Evolutionary conservation across 30 jellyfish, hydroid and myxozoan genomes (phyloP), one percentile per base, ranked within the genome.

Genomic region (Pseudorhiza aurosa): DNA sequence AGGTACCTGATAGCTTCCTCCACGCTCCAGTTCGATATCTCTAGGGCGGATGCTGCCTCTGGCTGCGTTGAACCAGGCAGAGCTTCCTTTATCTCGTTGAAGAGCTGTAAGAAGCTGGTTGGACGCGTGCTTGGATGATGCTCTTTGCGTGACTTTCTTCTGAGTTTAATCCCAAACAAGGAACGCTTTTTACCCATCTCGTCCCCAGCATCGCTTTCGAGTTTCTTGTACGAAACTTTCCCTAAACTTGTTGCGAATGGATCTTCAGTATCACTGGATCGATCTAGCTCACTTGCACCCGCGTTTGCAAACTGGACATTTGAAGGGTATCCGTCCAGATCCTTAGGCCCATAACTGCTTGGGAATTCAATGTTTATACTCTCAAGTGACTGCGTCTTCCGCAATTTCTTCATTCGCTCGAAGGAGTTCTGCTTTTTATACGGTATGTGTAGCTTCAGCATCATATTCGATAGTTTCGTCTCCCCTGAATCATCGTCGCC

Each of bases 381-480:
- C 44, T 77, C 89, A 4, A 77, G 82, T 33, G 89, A 77, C 21
- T 77, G 89, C 42, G 89, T 77, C 30, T 58, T 77, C 12, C 89
- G 89, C 17, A 77, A 53, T 50, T 49, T 29, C 47, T 60, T 47
- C 62, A 25, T 62, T 15, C 71, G 70, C 74, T 77, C 77, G 33
- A 30, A 17, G 1, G 89, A 77, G 36, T 58, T 42, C 11, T 29
- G 65, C 65, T 59, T 76, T 35, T 17, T 21, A 14, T 60, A 28
- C 8, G 49, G 83, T n/a, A n/a, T n/a, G n/a, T n/a, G n/a, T n/a
- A n/a, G n/a, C n/a, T n/a, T n/a, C n/a, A n/a, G n/a, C n/a, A n/a
- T n/a, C n/a, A n/a, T n/a, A n/a, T n/a, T n/a, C n/a, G n/a, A n/a
- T n/a, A n/a, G n/a, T n/a, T n/a, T n/a, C n/a, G n/a, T n/a, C n/a